phyloP scores from a whole-genome alignment of 2,113 vertebrate genomes.

The Bolborhynchus lineola region DNA sequence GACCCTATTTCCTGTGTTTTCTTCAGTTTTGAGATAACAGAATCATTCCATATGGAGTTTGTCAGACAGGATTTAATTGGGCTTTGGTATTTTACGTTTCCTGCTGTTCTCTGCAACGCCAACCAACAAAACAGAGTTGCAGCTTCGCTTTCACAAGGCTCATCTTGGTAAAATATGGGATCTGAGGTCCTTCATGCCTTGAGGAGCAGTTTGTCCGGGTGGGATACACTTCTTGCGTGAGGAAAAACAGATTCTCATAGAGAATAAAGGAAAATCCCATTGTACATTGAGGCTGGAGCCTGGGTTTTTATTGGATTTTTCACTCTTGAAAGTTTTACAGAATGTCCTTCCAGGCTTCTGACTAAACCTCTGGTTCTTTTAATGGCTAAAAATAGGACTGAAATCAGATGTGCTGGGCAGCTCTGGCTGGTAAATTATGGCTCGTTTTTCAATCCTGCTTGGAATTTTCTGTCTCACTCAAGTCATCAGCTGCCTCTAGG shows the following conservation, averaged over 20 bases:
- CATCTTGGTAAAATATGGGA: rapidly evolving
- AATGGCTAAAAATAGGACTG: neutral
- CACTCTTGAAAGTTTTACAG: neutral
- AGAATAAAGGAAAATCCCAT: neutral
- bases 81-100: neutral
- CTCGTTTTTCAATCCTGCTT: neutral
- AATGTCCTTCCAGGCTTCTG: neutral
- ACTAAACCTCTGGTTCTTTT: neutral
- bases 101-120: neutral
- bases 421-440: neutral
- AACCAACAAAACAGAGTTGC: rapidly evolving
- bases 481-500: neutral
- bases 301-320: neutral
- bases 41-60: neutral
- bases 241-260: neutral
- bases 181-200: neutral
- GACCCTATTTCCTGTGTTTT: neutral
- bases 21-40: neutral
- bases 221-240: rapidly evolving
- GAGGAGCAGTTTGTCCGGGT: neutral
- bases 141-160: neutral
- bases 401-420: neutral
- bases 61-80: neutral
- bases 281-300: neutral
- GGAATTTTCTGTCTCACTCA: neutral